Evolutionary conservation across 2,797 vertebrate genomes (phyloP).

Genomic region (Rhinella marina): DNA sequence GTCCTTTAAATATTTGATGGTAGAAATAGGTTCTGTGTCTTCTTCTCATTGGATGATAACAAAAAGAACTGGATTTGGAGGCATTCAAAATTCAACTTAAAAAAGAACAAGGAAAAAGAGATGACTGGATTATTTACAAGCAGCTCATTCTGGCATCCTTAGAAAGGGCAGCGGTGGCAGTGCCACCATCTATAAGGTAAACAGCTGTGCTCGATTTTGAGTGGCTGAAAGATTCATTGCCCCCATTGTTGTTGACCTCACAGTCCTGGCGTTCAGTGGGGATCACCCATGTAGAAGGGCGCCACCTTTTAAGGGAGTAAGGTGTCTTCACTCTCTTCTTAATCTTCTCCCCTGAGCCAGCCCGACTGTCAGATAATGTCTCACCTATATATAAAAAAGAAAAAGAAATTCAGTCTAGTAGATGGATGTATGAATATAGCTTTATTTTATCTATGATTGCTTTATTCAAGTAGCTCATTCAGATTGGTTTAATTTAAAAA

Average conservation of each 20-base stretch:
- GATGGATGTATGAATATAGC: neutral
- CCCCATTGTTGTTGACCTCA: conserved; percentile 87
- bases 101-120: conserved; percentile 35
- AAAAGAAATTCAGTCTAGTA: neutral
- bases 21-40: conserved; percentile 75
- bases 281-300: conserved; percentile 97
- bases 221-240: conserved; percentile 72
- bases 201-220: conserved; percentile 92
- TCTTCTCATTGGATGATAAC: conserved; percentile 73
- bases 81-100: conserved; percentile 63
- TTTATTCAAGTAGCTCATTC: neutral
- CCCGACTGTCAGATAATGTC: conserved; percentile 79
- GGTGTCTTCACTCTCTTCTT: conserved; percentile 98
- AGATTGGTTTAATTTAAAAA: neutral
- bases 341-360: conserved; percentile 93
- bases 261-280: conserved; percentile 87
- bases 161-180: conserved; percentile 82
- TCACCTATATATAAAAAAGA: conserved; percentile 75
- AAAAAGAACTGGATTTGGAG: conserved; percentile 69
- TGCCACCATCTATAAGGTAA: conserved; percentile 85
- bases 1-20: conserved; percentile 78
- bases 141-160: conserved; percentile 87
- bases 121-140: conserved; percentile 78
- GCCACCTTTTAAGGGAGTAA: conserved; percentile 96
- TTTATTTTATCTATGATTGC: neutral